Evolutionary conservation across 2,113 vertebrate species (phyloP).

Genomic region (Martes martes): DNA sequence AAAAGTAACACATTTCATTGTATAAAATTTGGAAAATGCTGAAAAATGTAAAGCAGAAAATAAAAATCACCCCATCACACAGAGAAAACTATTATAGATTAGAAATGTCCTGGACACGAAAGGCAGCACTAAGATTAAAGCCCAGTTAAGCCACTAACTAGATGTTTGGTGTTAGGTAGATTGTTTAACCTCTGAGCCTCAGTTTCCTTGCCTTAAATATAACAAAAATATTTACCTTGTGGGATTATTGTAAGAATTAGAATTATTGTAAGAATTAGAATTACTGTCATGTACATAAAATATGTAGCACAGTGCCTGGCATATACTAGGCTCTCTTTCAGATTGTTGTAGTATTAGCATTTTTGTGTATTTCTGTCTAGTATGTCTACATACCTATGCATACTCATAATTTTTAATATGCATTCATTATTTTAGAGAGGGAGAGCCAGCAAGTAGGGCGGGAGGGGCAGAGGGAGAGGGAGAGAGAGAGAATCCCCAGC

Average conservation of each 20-base stretch:
- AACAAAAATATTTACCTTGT: neutral
- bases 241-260: neutral
- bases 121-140: neutral
- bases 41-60: conserved; percentile 19
- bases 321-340: neutral
- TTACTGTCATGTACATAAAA: neutral
- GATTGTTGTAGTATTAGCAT: neutral
- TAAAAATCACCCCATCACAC: neutral
- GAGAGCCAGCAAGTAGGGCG: neutral
- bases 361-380: neutral
- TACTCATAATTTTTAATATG: neutral
- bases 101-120: neutral
- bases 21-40: conserved; percentile 17
- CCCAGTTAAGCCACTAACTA: neutral
- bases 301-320: neutral
- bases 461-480: neutral
- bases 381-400: neutral
- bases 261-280: neutral
- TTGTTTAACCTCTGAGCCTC: neutral
- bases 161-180: neutral
- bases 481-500: neutral
- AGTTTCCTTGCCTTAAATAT: conserved; percentile 4
- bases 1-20: neutral
- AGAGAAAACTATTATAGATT: neutral
- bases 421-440: neutral